phyloP scores from a whole-genome alignment of 2,113 vertebrate species.

The Danionella cerebrum region DNA sequence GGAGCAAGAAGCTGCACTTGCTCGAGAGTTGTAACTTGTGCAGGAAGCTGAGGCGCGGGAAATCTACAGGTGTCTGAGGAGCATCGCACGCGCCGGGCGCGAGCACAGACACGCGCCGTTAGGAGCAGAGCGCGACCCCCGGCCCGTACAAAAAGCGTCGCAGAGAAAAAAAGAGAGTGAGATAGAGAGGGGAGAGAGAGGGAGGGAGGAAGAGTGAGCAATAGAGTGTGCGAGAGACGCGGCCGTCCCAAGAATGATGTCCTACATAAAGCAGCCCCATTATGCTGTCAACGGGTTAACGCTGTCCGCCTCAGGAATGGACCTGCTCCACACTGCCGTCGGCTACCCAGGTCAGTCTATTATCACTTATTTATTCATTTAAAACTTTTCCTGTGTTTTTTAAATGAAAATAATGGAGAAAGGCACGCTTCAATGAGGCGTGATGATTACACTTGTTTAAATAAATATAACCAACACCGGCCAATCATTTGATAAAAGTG shows the following conservation, averaged over 20 bases:
- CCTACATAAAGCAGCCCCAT: slow-evolving; percentile 79
- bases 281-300: slow-evolving; percentile 76
- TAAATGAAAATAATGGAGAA: background rate
- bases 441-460: too few species aligned
- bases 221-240: slow-evolving; percentile 2
- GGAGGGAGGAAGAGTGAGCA: slow-evolving; percentile 1
- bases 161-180: background rate
- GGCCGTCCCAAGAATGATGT: slow-evolving; percentile 68
- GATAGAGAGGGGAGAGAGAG: background rate
- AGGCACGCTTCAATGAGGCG: too few species aligned
- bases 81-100: slow-evolving; percentile 13
- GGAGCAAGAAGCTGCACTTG: background rate
- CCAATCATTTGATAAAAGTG: too few species aligned
- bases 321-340: slow-evolving; percentile 73
- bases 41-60: background rate
- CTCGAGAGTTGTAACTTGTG: background rate
- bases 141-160: background rate
- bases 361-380: background rate
- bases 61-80: slow-evolving; percentile 12
- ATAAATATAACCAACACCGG: too few species aligned
- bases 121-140: background rate
- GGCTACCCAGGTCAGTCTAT: slow-evolving; percentile 73
- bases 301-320: slow-evolving; percentile 69
- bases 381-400: background rate
- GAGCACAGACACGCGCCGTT: background rate